These are phyloP conservation scores for Hoplostethus mediterraneus DNA, from an alignment of 2,797 vertebrate genomes.

Conservation along the genomic window DNA sequence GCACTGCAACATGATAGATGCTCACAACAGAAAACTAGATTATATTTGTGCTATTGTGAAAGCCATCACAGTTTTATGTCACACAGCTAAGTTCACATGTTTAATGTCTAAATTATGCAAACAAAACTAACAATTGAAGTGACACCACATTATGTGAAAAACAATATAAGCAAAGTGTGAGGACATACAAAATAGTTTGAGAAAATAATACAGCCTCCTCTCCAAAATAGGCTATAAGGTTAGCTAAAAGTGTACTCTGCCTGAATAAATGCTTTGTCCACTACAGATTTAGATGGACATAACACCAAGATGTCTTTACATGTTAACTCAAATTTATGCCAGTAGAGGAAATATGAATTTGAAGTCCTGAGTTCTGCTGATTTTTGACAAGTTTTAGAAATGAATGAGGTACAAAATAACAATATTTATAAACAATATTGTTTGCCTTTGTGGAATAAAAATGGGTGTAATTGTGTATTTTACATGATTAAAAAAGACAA, in stretches of 20 bases:
- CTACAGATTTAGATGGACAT: neutral
- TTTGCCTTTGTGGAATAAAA: neutral
- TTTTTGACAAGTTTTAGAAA: slow-evolving; percentile 17
- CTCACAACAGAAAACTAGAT: too few species aligned
- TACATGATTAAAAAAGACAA: neutral
- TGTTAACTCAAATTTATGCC: neutral
- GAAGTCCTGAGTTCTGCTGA: slow-evolving; percentile 39
- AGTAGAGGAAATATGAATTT: neutral
- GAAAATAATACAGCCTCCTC: neutral
- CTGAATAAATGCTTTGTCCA: neutral
- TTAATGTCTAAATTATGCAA: neutral
- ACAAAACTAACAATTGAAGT: too few species aligned
- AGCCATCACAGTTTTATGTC: slow-evolving; percentile 5
- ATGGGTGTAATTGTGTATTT: neutral
- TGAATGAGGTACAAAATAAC: neutral
- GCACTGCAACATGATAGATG: too few species aligned
- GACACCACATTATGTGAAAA: slow-evolving; percentile 1
- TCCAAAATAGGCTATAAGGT: neutral
- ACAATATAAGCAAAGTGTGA: neutral
- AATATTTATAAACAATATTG: neutral
- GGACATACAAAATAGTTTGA: slow-evolving; percentile 3
- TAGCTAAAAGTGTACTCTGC: neutral
- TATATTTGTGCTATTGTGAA: neutral
- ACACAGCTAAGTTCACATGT: slow-evolving; percentile 5
- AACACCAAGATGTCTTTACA: neutral